phyloP scores from a whole-genome alignment of 2,797 vertebrate genomes.

The Falco novaeseelandiae region DNA sequence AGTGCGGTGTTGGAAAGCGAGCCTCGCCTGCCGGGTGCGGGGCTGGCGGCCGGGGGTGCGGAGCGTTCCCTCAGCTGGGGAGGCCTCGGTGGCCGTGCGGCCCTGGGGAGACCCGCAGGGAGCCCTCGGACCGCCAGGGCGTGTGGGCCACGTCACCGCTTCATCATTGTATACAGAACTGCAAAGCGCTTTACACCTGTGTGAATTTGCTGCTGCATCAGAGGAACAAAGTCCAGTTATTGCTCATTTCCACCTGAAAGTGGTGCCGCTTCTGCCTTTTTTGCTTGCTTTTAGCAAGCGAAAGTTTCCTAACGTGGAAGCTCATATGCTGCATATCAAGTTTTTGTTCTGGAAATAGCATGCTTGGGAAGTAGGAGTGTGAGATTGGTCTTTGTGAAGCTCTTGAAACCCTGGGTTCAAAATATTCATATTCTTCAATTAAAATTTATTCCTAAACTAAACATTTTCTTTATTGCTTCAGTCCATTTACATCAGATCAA shows the following conservation, averaged over 20 bases:
- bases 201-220: not conserved
- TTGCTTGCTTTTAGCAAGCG: not conserved
- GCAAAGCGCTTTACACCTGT: not conserved
- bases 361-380: not conserved
- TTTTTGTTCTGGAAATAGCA: not conserved
- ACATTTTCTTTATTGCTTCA: fast-evolving
- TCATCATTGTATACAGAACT: fast-evolving
- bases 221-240: not conserved
- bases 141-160: not conserved
- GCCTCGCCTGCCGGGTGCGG: fast-evolving
- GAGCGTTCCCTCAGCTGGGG: not conserved
- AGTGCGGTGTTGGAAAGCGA: fast-evolving
- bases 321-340: fast-evolving
- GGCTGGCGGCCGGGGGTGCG: fast-evolving
- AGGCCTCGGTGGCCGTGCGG: not conserved
- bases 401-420: not conserved
- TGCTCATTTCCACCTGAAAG: not conserved
- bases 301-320: fast-evolving
- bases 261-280: not conserved
- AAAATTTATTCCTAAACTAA: not conserved
- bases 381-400: not conserved
- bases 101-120: fast-evolving
- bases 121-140: not conserved
- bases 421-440: not conserved
- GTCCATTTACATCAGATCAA: fast-evolving